phyloP scores from a whole-genome alignment of 1,140 invertebrate genomes.

The Harpegnathos saltator region DNA sequence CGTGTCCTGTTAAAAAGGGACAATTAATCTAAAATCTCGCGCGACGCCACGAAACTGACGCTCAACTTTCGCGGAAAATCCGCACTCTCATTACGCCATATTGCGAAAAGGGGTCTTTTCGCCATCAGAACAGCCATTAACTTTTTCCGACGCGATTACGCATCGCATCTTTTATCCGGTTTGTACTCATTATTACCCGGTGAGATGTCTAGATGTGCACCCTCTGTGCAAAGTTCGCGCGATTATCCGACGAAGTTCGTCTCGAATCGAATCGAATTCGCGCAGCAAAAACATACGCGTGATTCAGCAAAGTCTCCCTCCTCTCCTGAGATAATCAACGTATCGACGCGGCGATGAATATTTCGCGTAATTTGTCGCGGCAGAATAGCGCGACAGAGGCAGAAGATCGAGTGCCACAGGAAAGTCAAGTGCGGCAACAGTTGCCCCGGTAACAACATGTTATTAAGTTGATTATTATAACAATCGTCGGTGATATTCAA shows the following conservation, averaged over 20 bases:
- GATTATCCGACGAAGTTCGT: background rate
- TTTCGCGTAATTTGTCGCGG: background rate
- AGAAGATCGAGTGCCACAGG: background rate
- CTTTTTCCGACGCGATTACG: conserved; percentile 52
- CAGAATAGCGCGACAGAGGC: too few species aligned
- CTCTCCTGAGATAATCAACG: too few species aligned
- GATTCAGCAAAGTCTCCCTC: background rate
- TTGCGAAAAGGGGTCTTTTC: conserved; percentile 49
- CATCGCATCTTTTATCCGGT: conserved; percentile 44
- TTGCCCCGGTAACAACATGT: conserved; percentile 18
- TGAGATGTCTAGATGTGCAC: conserved; percentile 22
- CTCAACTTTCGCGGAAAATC: conserved; percentile 58
- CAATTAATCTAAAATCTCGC: conserved; percentile 59
- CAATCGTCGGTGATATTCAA: background rate
- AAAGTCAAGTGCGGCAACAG: background rate
- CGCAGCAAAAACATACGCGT: background rate
- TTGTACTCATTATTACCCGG: background rate
- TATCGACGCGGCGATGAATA: background rate
- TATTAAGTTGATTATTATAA: conserved; percentile 45
- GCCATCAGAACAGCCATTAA: conserved; percentile 54
- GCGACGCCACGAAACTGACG: conserved; percentile 41
- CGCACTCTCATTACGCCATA: conserved; percentile 58
- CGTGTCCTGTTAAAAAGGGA: conserved; percentile 53
- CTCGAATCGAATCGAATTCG: background rate
- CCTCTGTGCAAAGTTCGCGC: conserved; percentile 16